These are phyloP conservation scores for Argya squamiceps DNA, from an alignment of 2,797 vertebrate species.

Conservation along the genomic window DNA sequence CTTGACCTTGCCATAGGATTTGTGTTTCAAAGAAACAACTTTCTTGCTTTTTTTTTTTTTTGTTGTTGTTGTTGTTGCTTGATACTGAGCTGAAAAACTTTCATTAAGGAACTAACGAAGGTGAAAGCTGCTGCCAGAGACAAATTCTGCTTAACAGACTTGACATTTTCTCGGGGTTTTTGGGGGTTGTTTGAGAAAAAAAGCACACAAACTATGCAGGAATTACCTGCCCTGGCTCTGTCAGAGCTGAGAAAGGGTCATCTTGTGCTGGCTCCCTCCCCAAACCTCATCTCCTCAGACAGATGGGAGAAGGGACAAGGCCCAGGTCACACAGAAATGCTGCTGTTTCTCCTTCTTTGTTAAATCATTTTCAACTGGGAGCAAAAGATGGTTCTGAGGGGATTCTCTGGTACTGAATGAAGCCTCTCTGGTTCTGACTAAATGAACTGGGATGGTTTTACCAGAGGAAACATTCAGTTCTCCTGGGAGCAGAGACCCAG, in stretches of 20 bases:
- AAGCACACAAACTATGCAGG: not conserved
- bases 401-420: not conserved
- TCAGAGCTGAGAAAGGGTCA: not conserved
- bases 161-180: not conserved
- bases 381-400: not conserved
- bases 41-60: not conserved
- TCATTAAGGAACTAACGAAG: not conserved
- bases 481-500: not conserved
- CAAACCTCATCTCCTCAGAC: not conserved
- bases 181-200: not conserved
- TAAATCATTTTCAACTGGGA: not conserved
- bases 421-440: not conserved
- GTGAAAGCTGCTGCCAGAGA: not conserved
- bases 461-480: not conserved
- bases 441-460: not conserved
- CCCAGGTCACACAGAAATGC: not conserved
- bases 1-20: conserved; percentile 55
- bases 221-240: not conserved
- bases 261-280: accelerated
- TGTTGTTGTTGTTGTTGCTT: not conserved
- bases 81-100: not conserved
- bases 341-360: not conserved
- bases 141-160: not conserved
- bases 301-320: not conserved
- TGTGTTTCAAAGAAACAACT: conserved; percentile 4